Conservation (phyloP, 2,888 invertebrate species). For the Hypena proboscidalis region DNA sequence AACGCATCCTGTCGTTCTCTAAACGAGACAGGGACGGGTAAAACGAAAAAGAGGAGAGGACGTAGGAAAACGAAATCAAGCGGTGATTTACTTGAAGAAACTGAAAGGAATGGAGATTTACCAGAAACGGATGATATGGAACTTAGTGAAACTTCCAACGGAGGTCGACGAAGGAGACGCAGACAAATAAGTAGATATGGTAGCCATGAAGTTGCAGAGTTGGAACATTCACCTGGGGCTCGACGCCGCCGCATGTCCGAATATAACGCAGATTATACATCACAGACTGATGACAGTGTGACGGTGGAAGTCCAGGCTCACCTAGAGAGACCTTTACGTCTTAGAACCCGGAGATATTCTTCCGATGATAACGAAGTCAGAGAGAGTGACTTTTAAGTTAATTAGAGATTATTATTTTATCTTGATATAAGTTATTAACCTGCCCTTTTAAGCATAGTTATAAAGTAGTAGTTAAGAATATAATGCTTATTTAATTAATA, state of each 20-base stretch:
- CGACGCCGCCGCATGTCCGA: slow-evolving; percentile 75
- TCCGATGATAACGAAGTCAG: slow-evolving; percentile 72
- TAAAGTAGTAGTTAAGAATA: slow-evolving; percentile 14
- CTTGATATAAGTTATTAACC: too few relatives aligned
- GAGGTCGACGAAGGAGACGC: slow-evolving; percentile 57
- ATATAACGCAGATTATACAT: slow-evolving; percentile 48
- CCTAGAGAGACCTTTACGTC: slow-evolving; percentile 61
- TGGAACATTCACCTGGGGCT: slow-evolving; percentile 76
- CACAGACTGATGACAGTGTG: slow-evolving; percentile 46
- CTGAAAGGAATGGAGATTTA: slow-evolving; percentile 72
- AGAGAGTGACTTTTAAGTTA: slow-evolving; percentile 79
- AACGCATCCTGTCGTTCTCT: slow-evolving; percentile 86
- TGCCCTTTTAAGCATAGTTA: too few relatives aligned
- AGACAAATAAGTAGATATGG: slow-evolving; percentile 65
- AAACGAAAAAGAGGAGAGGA: slow-evolving; percentile 69
- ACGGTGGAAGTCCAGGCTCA: slow-evolving; percentile 70
- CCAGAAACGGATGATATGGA: slow-evolving; percentile 66
- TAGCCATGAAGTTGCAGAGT: slow-evolving; percentile 77
- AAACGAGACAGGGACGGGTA: slow-evolving; percentile 75
- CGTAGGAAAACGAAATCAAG: slow-evolving; percentile 82
- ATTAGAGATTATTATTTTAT: slow-evolving; percentile 21
- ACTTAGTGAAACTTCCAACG: slow-evolving; percentile 56
- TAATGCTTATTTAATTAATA: background rate
- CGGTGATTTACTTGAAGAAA: slow-evolving; percentile 79
- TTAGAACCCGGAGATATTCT: slow-evolving; percentile 67